A percentile compares a stretch with the other conserved stretches of the same genome.
Evolutionary conservation across 2,888 invertebrate genomes (phyloP).

Genomic region (Heliconius cydno): DNA sequence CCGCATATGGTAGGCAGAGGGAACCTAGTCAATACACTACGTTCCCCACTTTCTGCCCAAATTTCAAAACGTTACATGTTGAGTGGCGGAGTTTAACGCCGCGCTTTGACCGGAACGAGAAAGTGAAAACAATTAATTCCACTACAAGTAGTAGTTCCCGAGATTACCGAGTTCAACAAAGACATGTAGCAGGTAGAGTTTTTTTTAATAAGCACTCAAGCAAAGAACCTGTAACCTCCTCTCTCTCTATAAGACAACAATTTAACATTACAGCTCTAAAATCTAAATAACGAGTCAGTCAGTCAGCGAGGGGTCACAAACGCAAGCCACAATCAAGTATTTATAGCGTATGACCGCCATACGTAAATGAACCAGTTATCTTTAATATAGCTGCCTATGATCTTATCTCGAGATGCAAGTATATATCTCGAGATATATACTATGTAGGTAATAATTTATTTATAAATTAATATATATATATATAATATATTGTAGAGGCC

Average conservation of each 20-base stretch:
- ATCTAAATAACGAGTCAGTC: background rate
- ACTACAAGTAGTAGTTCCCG: too few relatives aligned
- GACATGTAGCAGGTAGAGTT: too few relatives aligned
- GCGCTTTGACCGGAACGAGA: background rate
- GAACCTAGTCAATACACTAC: background rate
- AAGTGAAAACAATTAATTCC: background rate
- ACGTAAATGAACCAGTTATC: constrained; percentile 11
- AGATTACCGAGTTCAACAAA: too few relatives aligned
- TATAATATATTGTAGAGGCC: too few relatives aligned
- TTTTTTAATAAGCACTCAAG: too few relatives aligned
- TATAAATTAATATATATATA: too few relatives aligned
- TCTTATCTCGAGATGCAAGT: background rate
- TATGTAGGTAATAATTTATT: background rate
- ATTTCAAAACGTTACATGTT: background rate
- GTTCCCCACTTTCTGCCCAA: background rate
- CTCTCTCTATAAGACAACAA: background rate
- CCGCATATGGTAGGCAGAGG: background rate
- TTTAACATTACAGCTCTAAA: background rate
- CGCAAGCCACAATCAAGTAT: constrained; percentile 33
- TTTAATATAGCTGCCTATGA: constrained; percentile 4
- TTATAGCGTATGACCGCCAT: constrained; percentile 34
- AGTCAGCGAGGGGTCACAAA: constrained; percentile 36
- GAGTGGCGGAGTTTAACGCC: background rate
- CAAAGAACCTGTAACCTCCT: background rate
- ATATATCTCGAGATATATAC: background rate